Evolutionary conservation across 2,113 vertebrate species (phyloP).

Genomic region (Atrichornis clamosus): DNA sequence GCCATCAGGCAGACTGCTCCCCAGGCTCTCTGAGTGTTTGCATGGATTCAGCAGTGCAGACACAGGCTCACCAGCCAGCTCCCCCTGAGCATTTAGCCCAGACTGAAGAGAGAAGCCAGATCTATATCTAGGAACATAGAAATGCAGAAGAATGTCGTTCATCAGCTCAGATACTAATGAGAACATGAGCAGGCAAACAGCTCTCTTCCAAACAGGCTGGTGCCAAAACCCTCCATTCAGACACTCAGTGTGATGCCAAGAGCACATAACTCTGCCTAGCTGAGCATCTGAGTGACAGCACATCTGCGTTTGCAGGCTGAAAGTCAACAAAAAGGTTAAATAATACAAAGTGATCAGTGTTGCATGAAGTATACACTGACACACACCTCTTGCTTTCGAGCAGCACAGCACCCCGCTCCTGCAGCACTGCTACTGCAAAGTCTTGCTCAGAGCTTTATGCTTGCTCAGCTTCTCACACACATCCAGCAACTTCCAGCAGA

Average conservation of each 20-base stretch:
- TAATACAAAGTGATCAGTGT: background rate
- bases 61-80: background rate
- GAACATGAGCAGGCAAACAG: constrained; percentile 15
- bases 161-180: constrained; percentile 33
- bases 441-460: background rate
- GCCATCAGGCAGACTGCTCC: background rate
- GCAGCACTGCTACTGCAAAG: background rate
- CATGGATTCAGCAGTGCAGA: background rate
- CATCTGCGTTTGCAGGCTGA: background rate
- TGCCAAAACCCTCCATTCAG: background rate
- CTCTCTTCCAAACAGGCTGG: background rate
- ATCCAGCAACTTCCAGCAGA: background rate
- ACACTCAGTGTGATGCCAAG: background rate
- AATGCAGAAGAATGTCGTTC: constrained; percentile 4
- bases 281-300: constrained; percentile 16
- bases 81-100: background rate
- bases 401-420: background rate
- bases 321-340: constrained; percentile 4
- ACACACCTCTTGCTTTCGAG: background rate
- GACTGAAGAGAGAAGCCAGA: constrained; percentile 1
- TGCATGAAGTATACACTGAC: background rate
- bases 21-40: background rate
- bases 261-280: background rate
- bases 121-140: background rate
- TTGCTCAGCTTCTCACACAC: background rate